These are phyloP conservation scores for Corythoichthys haematopterus DNA, from an alignment of 2,113 vertebrate species.

Conservation along the genomic window DNA sequence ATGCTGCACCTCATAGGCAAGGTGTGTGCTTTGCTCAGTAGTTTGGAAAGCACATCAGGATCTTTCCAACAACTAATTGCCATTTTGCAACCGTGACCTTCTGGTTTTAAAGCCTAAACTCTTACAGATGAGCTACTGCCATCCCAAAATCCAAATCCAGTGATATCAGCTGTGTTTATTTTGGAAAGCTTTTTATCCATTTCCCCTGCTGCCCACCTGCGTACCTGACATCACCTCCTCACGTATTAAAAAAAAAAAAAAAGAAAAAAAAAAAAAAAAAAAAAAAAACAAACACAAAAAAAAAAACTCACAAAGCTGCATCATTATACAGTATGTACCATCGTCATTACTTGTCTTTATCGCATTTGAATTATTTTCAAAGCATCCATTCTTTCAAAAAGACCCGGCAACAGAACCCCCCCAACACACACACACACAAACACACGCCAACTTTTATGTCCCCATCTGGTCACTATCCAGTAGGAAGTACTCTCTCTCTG, in stretches of 20 bases:
- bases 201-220: conserved; percentile 57
- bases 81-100: neutral
- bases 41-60: neutral
- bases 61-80: neutral
- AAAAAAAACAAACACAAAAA: conserved; percentile 15
- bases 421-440: conserved; percentile 25
- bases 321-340: conserved; percentile 1
- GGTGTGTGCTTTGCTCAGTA: neutral
- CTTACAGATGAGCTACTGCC: neutral
- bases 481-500: conserved; percentile 43
- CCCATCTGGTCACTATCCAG: conserved; percentile 64
- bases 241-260: conserved; percentile 23
- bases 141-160: neutral
- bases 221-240: conserved; percentile 53
- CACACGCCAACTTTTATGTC: conserved; percentile 43
- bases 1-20: neutral
- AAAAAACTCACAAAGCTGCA: conserved; percentile 21
- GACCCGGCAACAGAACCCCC: conserved; percentile 28
- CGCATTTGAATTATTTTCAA: conserved; percentile 52
- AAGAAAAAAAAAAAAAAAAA: conserved; percentile 18
- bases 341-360: conserved; percentile 30
- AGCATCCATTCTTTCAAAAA: conserved; percentile 51
- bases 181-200: conserved; percentile 51
- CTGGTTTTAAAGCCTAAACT: neutral
- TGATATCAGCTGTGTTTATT: conserved; percentile 65